Evolutionary conservation across 2,113 vertebrate genomes (phyloP).

Genomic region (Sylvilagus bachmani): DNA sequence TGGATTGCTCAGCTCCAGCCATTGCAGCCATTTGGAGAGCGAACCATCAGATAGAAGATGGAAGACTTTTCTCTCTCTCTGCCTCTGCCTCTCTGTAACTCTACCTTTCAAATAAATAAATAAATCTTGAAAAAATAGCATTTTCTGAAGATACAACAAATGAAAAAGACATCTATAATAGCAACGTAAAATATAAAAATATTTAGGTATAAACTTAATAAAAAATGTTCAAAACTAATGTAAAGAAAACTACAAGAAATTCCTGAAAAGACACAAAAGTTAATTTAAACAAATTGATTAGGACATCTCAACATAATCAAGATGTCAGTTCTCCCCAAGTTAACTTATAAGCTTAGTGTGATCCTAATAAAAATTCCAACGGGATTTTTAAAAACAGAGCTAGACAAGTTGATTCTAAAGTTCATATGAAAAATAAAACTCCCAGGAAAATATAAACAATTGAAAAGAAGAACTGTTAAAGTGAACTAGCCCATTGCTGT

Average conservation of each 20-base stretch:
- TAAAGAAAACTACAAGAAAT: slow-evolving; percentile 33
- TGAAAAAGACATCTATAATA: background rate
- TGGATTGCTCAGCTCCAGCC: too few relatives aligned
- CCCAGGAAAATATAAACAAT: background rate
- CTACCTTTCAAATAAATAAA: too few relatives aligned
- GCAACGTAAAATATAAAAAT: background rate
- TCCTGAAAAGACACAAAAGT: background rate
- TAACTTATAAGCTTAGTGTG: background rate
- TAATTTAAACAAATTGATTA: slow-evolving; percentile 7
- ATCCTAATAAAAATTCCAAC: background rate
- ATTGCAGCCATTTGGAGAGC: too few relatives aligned
- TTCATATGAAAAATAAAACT: background rate
- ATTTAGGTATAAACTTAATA: slow-evolving; percentile 28
- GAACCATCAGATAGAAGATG: too few relatives aligned
- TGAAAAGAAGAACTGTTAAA: background rate
- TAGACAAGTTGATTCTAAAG: background rate
- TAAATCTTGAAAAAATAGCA: too few relatives aligned
- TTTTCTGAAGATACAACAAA: slow-evolving; percentile 19
- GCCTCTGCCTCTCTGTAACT: too few relatives aligned
- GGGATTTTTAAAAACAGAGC: background rate
- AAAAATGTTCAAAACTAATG: slow-evolving; percentile 5
- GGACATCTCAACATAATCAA: background rate
- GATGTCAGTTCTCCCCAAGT: background rate
- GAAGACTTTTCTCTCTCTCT: too few relatives aligned
- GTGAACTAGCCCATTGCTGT: background rate